A percentile compares a stretch with the other conserved stretches of the same genome.
Conservation (phyloP, 2,888 invertebrate species). For the Plebejus argus region DNA sequence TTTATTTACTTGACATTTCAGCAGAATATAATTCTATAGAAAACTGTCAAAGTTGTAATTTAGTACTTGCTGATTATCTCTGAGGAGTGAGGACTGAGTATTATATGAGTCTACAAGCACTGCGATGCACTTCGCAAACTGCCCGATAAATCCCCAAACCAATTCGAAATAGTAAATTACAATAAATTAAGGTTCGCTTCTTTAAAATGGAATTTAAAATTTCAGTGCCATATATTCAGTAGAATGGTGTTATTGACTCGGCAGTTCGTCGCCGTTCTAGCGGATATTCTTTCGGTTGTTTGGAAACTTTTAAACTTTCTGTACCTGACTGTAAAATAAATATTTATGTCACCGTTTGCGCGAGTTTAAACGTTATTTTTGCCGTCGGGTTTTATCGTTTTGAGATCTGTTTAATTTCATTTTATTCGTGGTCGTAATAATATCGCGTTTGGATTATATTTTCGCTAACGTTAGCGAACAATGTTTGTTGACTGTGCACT, state of each 20-base stretch:
- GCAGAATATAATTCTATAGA: no score
- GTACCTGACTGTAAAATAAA: conserved; percentile 47
- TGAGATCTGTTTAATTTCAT: conserved; percentile 30
- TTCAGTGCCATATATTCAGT: conserved; percentile 57
- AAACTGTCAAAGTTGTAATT: not conserved
- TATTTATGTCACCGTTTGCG: conserved; percentile 42
- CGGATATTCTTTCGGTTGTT: conserved; percentile 46
- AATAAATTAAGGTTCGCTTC: conserved; percentile 46
- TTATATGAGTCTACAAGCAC: not conserved
- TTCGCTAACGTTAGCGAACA: not conserved
- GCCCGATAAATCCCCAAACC: conserved; percentile 29
- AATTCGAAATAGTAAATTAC: conserved; percentile 39
- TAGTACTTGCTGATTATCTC: not conserved
- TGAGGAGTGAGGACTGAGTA: not conserved
- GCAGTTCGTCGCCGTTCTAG: conserved; percentile 51
- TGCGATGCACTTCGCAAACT: conserved; percentile 12
- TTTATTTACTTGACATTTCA: no score
- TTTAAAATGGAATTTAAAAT: conserved; percentile 49
- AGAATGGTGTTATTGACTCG: conserved; percentile 75
- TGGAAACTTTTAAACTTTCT: conserved; percentile 48
- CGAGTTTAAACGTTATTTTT: conserved; percentile 36
- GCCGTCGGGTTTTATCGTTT: conserved; percentile 31
- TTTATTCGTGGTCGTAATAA: conserved; percentile 25
- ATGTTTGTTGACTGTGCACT: not conserved
- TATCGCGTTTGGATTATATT: conserved; percentile 10